Percentiles rank a stretch among this genome's conserved stretches.
Conservation (phyloP, 2,888 invertebrate species). For the Leucophenga montana region DNA sequence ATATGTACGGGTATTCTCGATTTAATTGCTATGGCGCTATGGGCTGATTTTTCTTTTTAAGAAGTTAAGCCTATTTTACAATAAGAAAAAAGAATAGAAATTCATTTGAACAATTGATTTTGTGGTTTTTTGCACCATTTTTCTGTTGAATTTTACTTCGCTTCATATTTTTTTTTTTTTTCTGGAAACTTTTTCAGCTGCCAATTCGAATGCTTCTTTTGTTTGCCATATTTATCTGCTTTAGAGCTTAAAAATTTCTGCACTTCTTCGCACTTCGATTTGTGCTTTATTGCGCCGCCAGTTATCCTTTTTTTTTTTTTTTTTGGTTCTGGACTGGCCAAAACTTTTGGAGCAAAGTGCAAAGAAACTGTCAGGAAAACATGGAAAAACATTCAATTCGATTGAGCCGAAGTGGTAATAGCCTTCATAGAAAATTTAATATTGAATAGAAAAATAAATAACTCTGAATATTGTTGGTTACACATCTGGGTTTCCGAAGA, state of each 20-base stretch:
- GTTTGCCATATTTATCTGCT: slow-evolving; percentile 12
- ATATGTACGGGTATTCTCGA: too few relatives aligned
- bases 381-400: too few relatives aligned
- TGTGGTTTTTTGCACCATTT: neutral
- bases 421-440: too few relatives aligned
- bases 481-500: too few relatives aligned
- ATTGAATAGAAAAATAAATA: too few relatives aligned
- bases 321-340: neutral
- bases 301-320: slow-evolving; percentile 12
- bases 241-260: slow-evolving; percentile 16
- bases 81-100: neutral
- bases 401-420: too few relatives aligned
- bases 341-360: neutral
- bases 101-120: slow-evolving; percentile 1
- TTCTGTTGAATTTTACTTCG: neutral
- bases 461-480: too few relatives aligned
- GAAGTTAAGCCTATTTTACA: neutral
- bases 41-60: neutral
- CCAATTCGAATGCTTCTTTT: neutral
- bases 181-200: neutral
- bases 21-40: slow-evolving; percentile 11
- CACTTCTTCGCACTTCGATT: neutral
- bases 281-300: slow-evolving; percentile 16
- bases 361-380: too few relatives aligned
- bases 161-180: too few relatives aligned